Evolutionary conservation across 2,888 invertebrate genomes (phyloP), one percentile per base, ranked within the genome.

Genomic region (Leptinotarsa juncta): DNA sequence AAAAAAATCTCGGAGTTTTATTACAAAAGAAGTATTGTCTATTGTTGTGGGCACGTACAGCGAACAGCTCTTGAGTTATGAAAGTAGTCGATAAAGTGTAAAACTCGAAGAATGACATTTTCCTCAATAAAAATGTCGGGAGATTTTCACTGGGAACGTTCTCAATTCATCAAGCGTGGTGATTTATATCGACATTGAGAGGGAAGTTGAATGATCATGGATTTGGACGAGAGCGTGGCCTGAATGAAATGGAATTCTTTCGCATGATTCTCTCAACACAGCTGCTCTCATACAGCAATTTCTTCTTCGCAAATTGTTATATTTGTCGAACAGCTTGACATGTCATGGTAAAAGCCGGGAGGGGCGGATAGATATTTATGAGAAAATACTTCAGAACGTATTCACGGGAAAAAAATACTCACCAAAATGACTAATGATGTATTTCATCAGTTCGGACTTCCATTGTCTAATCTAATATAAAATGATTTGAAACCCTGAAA

Each of bases 11-110:
- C 26, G 67, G 23, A 55, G 74, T 74, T 71, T 65, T 26, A 68
- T 23, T 74, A 71, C 68, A 74, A 75, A 72, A 75, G 70, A 67
- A 14, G 60, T 60, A 72, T 75, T 75, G 75, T 75, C 75, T 72
- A 75, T 75, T 72, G 72, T 75, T 70, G 42, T 57, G 62, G 53
- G 67, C 72, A 75, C 75, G 75, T 75, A 72, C 72, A 74, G 16
- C 55, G 74, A 76, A 73, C 60, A 14, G 76, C 76, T 76, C 74
- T 76, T 18, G 71, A 72, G 73, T 67, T 74, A 70, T 72, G 71
- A 74, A 76, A 76, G 76, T 71, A 53, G 71, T 74, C 74, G 71
- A 75, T 75, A 72, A 70, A 75, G 75, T 77, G 77, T 71, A 67
- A 75, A 73, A 72, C 70, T 67, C 67, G 53, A 23, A 53, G 72